Evolutionary conservation across 2,888 invertebrate species (phyloP).

Genomic region (Drosophila birchii): DNA sequence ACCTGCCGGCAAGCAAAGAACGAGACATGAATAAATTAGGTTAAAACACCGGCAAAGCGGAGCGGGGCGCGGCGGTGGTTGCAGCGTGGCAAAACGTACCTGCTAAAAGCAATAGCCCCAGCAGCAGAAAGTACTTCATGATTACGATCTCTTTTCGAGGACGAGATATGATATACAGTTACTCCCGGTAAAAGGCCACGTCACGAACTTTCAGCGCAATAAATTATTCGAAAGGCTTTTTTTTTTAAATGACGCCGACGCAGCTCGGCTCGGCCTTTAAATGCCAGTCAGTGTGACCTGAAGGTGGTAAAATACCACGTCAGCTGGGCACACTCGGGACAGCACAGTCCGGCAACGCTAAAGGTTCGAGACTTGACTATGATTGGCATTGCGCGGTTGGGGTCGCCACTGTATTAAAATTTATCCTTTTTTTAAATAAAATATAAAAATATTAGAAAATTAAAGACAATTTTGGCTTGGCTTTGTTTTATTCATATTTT

Average conservation of each 20-base stretch:
- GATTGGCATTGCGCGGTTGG: too few species aligned
- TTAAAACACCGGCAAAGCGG: conserved; percentile 61
- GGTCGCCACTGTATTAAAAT: too few species aligned
- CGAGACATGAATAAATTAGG: conserved; percentile 48
- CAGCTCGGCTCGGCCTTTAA: not conserved
- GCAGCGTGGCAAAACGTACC: conserved; percentile 67
- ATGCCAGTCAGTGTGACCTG: too few species aligned
- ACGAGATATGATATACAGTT: conserved; percentile 30
- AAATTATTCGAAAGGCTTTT: conserved; percentile 15
- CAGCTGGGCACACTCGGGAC: too few species aligned
- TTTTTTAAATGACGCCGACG: conserved; percentile 18
- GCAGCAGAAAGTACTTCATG: conserved; percentile 81
- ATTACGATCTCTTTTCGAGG: conserved; percentile 35
- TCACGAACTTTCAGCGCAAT: conserved; percentile 53
- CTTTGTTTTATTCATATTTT: conserved; percentile 51
- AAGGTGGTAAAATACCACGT: too few species aligned
- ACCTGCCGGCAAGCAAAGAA: conserved; percentile 56
- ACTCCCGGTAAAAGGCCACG: conserved; percentile 61
- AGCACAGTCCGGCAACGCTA: too few species aligned
- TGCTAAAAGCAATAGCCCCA: conserved; percentile 81
- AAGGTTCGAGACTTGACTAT: too few species aligned
- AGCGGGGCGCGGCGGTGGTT: not conserved
- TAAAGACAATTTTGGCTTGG: conserved; percentile 7
- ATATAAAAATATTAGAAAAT: too few species aligned
- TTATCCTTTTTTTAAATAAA: too few species aligned